These are phyloP conservation scores for Cerastis leucographa DNA, from an alignment of 2,888 invertebrate genomes.

Conservation along the genomic window DNA sequence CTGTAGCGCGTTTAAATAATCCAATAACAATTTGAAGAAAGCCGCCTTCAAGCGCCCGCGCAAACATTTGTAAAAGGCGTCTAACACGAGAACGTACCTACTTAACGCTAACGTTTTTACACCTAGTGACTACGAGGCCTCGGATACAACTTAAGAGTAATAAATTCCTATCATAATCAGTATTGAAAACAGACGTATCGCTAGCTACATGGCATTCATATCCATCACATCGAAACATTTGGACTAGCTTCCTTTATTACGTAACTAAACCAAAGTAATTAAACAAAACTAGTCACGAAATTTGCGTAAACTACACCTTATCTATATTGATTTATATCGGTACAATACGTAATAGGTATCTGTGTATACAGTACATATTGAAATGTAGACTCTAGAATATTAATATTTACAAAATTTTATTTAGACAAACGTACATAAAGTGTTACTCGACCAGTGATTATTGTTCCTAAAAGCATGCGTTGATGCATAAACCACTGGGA, in stretches of 20 bases:
- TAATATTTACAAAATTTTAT: constrained; percentile 78
- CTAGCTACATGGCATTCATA: constrained; percentile 87
- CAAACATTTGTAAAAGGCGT: constrained; percentile 64
- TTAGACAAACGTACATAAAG: constrained; percentile 52
- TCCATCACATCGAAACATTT: constrained; percentile 89
- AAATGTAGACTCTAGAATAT: constrained; percentile 74
- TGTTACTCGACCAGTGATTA: constrained; percentile 51
- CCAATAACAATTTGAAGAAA: constrained; percentile 56
- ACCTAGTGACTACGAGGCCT: constrained; percentile 67
- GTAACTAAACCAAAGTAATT: constrained; percentile 86
- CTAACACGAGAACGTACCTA: constrained; percentile 63
- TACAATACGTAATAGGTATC: constrained; percentile 74
- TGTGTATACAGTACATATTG: constrained; percentile 79
- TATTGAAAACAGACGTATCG: constrained; percentile 74
- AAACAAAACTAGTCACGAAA: constrained; percentile 88
- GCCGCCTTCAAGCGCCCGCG: constrained; percentile 69
- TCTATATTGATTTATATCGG: constrained; percentile 76
- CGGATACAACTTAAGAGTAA: constrained; percentile 63
- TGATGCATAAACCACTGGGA: constrained; percentile 55
- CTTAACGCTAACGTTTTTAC: constrained; percentile 67
- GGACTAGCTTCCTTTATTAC: constrained; percentile 90
- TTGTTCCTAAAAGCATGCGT: constrained; percentile 29
- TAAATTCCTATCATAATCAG: constrained; percentile 71
- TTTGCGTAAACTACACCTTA: constrained; percentile 77
- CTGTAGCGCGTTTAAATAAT: constrained; percentile 47